phyloP scores from a whole-genome alignment of 2,113 vertebrate species.

The Electrona antarctica region DNA sequence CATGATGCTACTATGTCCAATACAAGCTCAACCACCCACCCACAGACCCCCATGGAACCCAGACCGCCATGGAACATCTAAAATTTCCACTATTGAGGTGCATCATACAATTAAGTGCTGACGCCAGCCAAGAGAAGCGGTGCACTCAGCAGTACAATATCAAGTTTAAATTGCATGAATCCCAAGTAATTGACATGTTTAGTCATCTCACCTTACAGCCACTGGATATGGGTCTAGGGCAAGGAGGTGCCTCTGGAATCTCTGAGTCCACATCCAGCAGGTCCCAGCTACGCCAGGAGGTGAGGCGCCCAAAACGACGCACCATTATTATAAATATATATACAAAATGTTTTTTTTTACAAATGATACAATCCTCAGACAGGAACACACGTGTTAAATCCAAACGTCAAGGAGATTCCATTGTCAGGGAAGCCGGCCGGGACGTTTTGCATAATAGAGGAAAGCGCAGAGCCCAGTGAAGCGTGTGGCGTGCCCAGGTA shows the following conservation, averaged over 20 bases:
- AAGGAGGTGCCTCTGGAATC: conserved; percentile 38
- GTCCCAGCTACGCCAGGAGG: conserved; percentile 82
- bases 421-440: conserved; percentile 1
- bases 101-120: not conserved
- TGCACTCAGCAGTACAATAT: not conserved
- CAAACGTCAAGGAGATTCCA: conserved; percentile 30
- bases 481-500: not conserved
- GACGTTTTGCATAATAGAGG: not conserved
- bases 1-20: not conserved
- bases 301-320: no score
- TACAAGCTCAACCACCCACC: conserved; percentile 11
- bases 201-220: conserved; percentile 68
- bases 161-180: not conserved
- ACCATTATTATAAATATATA: conserved; percentile 56
- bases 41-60: not conserved
- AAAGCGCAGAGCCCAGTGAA: conserved; percentile 1
- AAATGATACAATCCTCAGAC: not conserved
- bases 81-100: not conserved
- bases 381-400: not conserved
- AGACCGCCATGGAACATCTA: not conserved
- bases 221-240: not conserved
- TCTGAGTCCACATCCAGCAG: conserved; percentile 70
- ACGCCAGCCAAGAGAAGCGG: not conserved
- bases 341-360: not conserved
- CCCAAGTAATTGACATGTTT: not conserved